Base-by-base conservation (phyloP, 1,140 invertebrate species). In the Drosophila melanogaster region DNA sequence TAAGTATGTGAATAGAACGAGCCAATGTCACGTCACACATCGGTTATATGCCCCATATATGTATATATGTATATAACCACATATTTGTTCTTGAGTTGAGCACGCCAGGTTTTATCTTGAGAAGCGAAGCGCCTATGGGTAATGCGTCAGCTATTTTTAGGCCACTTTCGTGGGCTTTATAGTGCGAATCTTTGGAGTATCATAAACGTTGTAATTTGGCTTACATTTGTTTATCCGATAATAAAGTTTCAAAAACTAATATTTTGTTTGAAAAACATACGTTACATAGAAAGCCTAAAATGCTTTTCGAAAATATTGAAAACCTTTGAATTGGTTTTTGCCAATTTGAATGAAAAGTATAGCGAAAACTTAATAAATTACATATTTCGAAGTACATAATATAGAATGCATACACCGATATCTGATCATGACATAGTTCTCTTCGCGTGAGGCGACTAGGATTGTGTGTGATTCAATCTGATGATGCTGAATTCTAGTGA, bases 1-100 rank as follows among this genome's bases (percentile, higher is more conserved):
- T 12, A 24, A 40, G 24, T 41, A 71, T 71, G 66, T 71, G 67
- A 70, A 30, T 43, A 70, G 65, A 57, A 51, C 51, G n/a, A 65
- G 60, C 38, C 26, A 65, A 67, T 43, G 67, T 71, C 67, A 71
- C 67, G 67, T 57, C 64, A 47, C 64, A 57, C 51, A 70, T 69
- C 50, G 66, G 66, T 47, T 70, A 69, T 70, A 40, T 56, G n/a
- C 50, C 49, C 38, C 40, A n/a, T 30, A 43, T 65, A 65, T 65
- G 7, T 30, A 30, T 30, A 8, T 26, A 7, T 7, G 7, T 30
- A 30, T 30, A 30, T 30, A n/a, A 41, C 15, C 30, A 66, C 40
- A 50, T 51, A 26, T 38, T 50, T n/a, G 14, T 62, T 10, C 26
- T 40, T 24, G 17, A 30, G 24, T 33, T 62, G 38, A 60, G 60